These are phyloP conservation scores for Cerceris ruficornis DNA, from an alignment of 2,888 invertebrate species.

Conservation along the genomic window DNA sequence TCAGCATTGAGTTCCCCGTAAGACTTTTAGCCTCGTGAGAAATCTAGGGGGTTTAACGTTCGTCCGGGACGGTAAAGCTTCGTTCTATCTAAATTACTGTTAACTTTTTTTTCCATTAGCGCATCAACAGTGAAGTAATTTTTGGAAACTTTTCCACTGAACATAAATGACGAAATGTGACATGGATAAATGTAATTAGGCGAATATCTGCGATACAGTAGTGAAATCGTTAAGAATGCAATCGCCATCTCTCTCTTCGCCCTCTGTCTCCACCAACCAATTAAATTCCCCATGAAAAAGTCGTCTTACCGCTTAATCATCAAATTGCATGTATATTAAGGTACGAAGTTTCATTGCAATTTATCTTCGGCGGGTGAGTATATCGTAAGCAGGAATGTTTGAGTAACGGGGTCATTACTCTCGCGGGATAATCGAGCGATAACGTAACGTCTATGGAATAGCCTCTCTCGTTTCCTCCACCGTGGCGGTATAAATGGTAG, in stretches of 20 bases:
- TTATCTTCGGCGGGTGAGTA: constrained; percentile 51
- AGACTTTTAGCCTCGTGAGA: constrained; percentile 19
- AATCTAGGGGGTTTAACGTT: constrained; percentile 37
- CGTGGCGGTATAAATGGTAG: not conserved
- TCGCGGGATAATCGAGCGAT: constrained; percentile 56
- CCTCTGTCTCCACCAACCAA: no score
- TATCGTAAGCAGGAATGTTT: constrained; percentile 59
- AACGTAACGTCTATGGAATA: constrained; percentile 40
- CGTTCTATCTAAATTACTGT: not conserved
- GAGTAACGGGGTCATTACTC: constrained; percentile 61
- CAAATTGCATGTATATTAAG: constrained; percentile 9
- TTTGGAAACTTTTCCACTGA: no score
- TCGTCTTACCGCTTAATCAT: not conserved
- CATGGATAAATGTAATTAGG: no score
- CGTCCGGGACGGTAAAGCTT: constrained; percentile 37
- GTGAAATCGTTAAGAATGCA: no score
- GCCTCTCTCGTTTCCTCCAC: not conserved
- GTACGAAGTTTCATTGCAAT: constrained; percentile 38
- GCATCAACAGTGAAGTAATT: no score
- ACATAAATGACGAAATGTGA: no score
- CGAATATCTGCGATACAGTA: no score
- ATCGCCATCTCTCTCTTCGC: no score
- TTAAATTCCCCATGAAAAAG: no score
- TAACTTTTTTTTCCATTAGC: no score
- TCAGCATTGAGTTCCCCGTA: constrained; percentile 20